Evolutionary conservation across 2,797 vertebrate species (phyloP), one percentile per base, ranked within the genome.

Genomic region (Lutjanus campechanus): DNA sequence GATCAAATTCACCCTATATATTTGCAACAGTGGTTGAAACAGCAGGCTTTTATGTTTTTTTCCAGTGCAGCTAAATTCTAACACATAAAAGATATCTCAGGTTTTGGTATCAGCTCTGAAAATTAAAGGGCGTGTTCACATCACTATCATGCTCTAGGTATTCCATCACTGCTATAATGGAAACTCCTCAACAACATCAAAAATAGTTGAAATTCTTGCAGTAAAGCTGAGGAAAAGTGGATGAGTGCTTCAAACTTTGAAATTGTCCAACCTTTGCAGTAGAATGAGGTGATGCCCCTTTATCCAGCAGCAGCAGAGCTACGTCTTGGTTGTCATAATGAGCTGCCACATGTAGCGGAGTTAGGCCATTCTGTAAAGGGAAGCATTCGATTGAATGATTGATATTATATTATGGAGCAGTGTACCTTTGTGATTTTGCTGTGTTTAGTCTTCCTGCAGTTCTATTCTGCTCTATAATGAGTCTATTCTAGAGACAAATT

Each of bases 311-410:
- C 60, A 99, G 94, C 76, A 98, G 96, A 8, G 98, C 98, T 89
- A 99, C 97, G 69, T 99, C 96, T 81, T 98, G 93, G 92, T 98
- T 99, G 91, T 98, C 97, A 1, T 99, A 99, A 82, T 99, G 98
- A 87, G 97, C 96, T 2, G 98, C 97, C 77, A 99, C 97, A 5
- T 99, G 98, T 59, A 99, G 88, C 0, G 98, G 97, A 13, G 98
- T 98, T 71, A 99, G 96, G 73, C 98, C 98, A 69, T 97, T 98
- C 98, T 99, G 94, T 82, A 88, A 79, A 20, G 88, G 2, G n/a
- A 82, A 82, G 12, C 13, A 68, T 64, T 43, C 49, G 3, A 68
- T 69, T 81, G 15, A 36, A 60, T 11, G 1, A 29, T 13, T 36
- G 22, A 51, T n/a, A 49, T 64, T 79, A 15, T 46, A n/a, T 17